Conservation (phyloP, 2,113 vertebrate species). For the Pungitius pungitius region DNA sequence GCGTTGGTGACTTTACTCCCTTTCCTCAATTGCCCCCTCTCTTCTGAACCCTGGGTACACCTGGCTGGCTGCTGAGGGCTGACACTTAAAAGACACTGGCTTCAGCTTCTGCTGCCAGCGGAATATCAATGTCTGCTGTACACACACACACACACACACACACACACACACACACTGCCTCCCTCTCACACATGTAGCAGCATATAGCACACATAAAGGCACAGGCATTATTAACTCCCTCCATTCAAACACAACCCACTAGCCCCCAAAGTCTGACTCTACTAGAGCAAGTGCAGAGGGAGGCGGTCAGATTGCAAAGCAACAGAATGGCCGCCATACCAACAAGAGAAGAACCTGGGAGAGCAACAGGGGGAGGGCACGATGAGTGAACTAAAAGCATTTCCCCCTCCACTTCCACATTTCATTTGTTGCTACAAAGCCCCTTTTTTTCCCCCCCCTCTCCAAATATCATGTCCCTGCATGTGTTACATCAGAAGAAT, state of each 20-base stretch:
- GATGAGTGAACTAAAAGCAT: conserved; percentile 36
- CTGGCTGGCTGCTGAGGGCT: conserved; percentile 67
- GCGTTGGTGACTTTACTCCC: conserved; percentile 16
- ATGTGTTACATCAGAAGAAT: conserved; percentile 80
- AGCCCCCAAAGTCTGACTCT: conserved; percentile 21
- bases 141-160: background rate
- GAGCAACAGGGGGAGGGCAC: conserved; percentile 35
- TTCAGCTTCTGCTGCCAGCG: conserved; percentile 61
- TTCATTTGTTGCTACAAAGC: conserved; percentile 53
- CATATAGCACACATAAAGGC: conserved; percentile 41
- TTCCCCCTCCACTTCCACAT: conserved; percentile 6
- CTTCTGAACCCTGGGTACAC: conserved; percentile 59
- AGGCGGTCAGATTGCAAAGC: conserved; percentile 21
- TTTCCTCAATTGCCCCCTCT: conserved; percentile 22
- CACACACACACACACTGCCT: conserved; percentile 2
- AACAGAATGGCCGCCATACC: conserved; percentile 26
- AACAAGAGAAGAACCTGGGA: conserved; percentile 37
- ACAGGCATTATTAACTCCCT: conserved; percentile 19
- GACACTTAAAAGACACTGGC: conserved; percentile 73
- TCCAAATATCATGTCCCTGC: conserved; percentile 65
- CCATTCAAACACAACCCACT: conserved; percentile 15
- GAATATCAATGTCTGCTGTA: conserved; percentile 70
- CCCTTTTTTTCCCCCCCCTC: conserved; percentile 35
- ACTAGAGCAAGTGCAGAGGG: conserved; percentile 35
- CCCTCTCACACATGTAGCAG: conserved; percentile 37